phyloP scores from a whole-genome alignment of 2,797 vertebrate genomes.

The Sparus aurata region DNA sequence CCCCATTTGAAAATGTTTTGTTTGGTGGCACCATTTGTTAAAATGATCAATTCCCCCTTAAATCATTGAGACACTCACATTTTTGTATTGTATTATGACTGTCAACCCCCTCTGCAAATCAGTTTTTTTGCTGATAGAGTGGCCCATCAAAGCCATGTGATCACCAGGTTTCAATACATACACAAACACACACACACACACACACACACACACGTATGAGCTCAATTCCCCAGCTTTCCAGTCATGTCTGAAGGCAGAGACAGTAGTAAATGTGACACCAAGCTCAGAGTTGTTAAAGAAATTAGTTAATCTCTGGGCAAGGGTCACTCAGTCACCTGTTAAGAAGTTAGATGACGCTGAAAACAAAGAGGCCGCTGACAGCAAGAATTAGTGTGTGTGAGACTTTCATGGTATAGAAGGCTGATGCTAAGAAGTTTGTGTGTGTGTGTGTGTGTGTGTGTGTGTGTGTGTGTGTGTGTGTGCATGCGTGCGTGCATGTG shows the following conservation, averaged over 20 bases:
- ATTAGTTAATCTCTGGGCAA: slow-evolving; percentile 85
- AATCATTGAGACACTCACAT: too few relatives aligned
- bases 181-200: slow-evolving; percentile 14
- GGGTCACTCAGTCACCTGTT: slow-evolving; percentile 82
- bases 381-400: slow-evolving; percentile 70
- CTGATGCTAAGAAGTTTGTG: slow-evolving; percentile 8
- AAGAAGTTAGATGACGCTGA: slow-evolving; percentile 68
- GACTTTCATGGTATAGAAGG: slow-evolving; percentile 50
- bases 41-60: too few relatives aligned
- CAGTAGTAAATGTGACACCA: slow-evolving; percentile 77
- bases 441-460: background rate
- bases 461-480: too few relatives aligned
- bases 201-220: slow-evolving; percentile 23
- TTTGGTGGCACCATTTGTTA: too few relatives aligned
- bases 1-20: too few relatives aligned
- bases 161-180: slow-evolving; percentile 6
- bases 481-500: too few relatives aligned
- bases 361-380: slow-evolving; percentile 72
- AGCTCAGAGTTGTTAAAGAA: slow-evolving; percentile 86
- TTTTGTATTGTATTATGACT: too few relatives aligned
- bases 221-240: slow-evolving; percentile 32
- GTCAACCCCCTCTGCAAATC: too few relatives aligned
- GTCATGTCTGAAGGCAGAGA: slow-evolving; percentile 53
- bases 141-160: slow-evolving; percentile 16
- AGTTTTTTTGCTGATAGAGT: slow-evolving; percentile 1